Evolutionary conservation across 2,888 invertebrate species (phyloP).

Genomic region (Drosophila conformis): DNA sequence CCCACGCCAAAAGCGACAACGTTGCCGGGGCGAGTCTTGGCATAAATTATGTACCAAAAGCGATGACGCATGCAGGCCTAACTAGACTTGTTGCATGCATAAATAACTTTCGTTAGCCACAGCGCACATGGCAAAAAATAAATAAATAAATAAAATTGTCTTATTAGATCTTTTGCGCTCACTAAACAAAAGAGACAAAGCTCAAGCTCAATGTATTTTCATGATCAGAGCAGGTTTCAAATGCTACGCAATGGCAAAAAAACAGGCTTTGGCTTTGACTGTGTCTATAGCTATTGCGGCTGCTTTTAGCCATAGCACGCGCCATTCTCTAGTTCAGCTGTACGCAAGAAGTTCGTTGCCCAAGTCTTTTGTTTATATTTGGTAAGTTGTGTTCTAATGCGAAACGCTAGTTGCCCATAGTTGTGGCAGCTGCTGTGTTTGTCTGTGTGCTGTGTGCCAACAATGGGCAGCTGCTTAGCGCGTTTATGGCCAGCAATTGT

Average conservation of each 20-base stretch:
- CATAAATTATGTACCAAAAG: slow-evolving; percentile 79
- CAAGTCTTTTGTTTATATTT: slow-evolving; percentile 78
- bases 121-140: slow-evolving; percentile 49
- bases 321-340: slow-evolving; percentile 71
- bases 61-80: slow-evolving; percentile 81
- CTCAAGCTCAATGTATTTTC: slow-evolving; percentile 60
- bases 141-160: slow-evolving; percentile 12
- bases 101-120: slow-evolving; percentile 81
- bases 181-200: slow-evolving; percentile 21
- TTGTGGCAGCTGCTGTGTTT: neutral
- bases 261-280: slow-evolving; percentile 65
- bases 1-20: slow-evolving; percentile 59
- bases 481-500: slow-evolving; percentile 78
- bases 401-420: slow-evolving; percentile 51
- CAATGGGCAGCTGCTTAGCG: slow-evolving; percentile 78
- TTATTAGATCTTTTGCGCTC: slow-evolving; percentile 8
- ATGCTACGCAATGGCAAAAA: slow-evolving; percentile 69
- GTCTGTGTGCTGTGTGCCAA: slow-evolving; percentile 25
- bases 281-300: slow-evolving; percentile 26
- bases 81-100: slow-evolving; percentile 81
- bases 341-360: slow-evolving; percentile 74
- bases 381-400: slow-evolving; percentile 72
- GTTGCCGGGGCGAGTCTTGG: slow-evolving; percentile 61
- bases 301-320: slow-evolving; percentile 71
- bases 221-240: slow-evolving; percentile 80